Evolutionary conservation across 1,140 invertebrate species (phyloP).

Genomic region (Hesperophylax magnus): DNA sequence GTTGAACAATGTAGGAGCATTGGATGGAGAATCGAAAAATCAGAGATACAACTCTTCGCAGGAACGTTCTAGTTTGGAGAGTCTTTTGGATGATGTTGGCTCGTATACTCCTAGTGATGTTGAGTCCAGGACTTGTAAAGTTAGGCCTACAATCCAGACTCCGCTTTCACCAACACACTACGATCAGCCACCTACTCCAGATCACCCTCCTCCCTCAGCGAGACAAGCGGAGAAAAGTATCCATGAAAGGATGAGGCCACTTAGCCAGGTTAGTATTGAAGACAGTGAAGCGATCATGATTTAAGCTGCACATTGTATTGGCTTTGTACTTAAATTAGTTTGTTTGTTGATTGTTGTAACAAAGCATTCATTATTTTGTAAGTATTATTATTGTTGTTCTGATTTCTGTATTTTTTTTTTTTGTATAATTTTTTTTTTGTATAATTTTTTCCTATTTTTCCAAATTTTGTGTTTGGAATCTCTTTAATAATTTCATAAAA

Average conservation of each 20-base stretch:
- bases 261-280: constrained; percentile 83
- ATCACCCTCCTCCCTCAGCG: constrained; percentile 94
- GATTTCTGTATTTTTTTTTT: too few species aligned
- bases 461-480: too few species aligned
- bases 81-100: constrained; percentile 72
- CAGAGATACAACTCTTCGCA: constrained; percentile 65
- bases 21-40: constrained; percentile 61
- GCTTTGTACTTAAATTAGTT: constrained; percentile 30
- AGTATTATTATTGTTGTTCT: too few species aligned
- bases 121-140: constrained; percentile 62
- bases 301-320: constrained; percentile 32
- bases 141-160: constrained; percentile 67
- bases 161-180: constrained; percentile 89
- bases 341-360: constrained; percentile 19
- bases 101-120: constrained; percentile 65
- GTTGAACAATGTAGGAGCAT: constrained; percentile 70
- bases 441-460: too few species aligned
- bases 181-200: constrained; percentile 92
- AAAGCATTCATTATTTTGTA: not conserved
- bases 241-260: constrained; percentile 89
- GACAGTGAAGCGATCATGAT: constrained; percentile 22
- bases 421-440: too few species aligned
- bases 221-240: constrained; percentile 91
- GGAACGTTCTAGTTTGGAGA: constrained; percentile 77
- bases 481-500: too few species aligned